These are phyloP conservation scores for Parasteatoda lunata DNA, from an alignment of 2,888 invertebrate genomes.

Conservation along the genomic window DNA sequence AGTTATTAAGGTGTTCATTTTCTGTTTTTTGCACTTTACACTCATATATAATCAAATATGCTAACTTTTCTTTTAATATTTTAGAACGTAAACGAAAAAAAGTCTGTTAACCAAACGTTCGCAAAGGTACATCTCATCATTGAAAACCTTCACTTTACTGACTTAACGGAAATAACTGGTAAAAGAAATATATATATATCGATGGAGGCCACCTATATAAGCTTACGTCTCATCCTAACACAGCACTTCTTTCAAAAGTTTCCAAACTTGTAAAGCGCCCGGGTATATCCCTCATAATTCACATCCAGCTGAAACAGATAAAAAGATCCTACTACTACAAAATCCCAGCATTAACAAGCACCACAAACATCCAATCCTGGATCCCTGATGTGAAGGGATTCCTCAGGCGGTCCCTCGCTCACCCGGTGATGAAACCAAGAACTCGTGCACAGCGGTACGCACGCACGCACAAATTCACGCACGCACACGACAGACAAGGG, in stretches of 20 bases:
- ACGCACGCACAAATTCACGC: slow-evolving; percentile 18
- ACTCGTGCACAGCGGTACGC: slow-evolving; percentile 2
- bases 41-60: no score
- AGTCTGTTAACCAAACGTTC: no score
- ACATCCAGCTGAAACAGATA: slow-evolving; percentile 35
- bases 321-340: slow-evolving; percentile 10
- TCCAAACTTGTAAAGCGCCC: not conserved
- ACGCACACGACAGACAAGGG: not conserved
- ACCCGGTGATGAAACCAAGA: slow-evolving; percentile 12
- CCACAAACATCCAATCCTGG: slow-evolving; percentile 14
- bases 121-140: no score
- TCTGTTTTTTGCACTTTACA: no score
- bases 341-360: slow-evolving; percentile 32
- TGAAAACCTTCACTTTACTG: no score
- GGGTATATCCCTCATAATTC: slow-evolving; percentile 5
- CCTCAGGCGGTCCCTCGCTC: slow-evolving; percentile 20
- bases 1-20: no score
- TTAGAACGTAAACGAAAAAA: no score
- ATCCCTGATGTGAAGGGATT: slow-evolving; percentile 9
- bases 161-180: no score
- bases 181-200: no score
- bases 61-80: no score
- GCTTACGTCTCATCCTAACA: no score
- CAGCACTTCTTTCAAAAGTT: not conserved
- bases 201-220: no score